Conservation (phyloP, 2,888 invertebrate species). For the Agrotis clavis region DNA sequence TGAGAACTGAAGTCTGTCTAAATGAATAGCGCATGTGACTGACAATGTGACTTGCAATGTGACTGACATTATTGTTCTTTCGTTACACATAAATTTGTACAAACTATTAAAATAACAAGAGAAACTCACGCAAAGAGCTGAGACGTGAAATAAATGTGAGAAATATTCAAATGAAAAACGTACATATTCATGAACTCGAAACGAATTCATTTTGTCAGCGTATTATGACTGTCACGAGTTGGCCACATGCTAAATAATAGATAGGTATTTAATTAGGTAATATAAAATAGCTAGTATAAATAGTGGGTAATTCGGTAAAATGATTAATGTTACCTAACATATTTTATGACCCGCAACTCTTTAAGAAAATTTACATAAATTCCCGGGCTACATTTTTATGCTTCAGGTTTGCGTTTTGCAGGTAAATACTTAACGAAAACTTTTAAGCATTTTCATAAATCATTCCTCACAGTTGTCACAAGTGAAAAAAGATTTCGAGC, state of each 20-base stretch:
- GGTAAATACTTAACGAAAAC: not conserved
- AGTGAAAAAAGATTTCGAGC: conserved; percentile 11
- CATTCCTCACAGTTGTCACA: conserved; percentile 14
- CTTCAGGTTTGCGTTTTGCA: not conserved
- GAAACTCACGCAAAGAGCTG: conserved; percentile 31
- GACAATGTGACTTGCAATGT: conserved; percentile 77
- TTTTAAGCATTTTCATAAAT: not conserved
- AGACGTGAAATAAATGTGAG: conserved; percentile 37
- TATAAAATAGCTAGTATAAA: conserved; percentile 30
- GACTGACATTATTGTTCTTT: conserved; percentile 64
- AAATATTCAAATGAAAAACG: conserved; percentile 40
- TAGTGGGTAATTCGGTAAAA: conserved; percentile 15
- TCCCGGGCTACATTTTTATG: not conserved
- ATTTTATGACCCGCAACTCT: conserved; percentile 4
- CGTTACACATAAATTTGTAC: conserved; percentile 57
- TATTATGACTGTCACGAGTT: conserved; percentile 31
- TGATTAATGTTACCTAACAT: conserved; percentile 10
- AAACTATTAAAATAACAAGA: conserved; percentile 60
- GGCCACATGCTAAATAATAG: conserved; percentile 29
- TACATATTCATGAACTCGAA: conserved; percentile 51
- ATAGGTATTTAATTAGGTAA: conserved; percentile 21
- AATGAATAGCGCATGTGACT: conserved; percentile 68
- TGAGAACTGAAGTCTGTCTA: conserved; percentile 63
- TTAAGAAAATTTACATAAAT: not conserved
- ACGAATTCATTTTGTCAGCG: conserved; percentile 38